Evolutionary conservation across 2,888 invertebrate species (phyloP), one percentile per base, ranked within the genome.

Genomic region (Onthophagus sagittarius): DNA sequence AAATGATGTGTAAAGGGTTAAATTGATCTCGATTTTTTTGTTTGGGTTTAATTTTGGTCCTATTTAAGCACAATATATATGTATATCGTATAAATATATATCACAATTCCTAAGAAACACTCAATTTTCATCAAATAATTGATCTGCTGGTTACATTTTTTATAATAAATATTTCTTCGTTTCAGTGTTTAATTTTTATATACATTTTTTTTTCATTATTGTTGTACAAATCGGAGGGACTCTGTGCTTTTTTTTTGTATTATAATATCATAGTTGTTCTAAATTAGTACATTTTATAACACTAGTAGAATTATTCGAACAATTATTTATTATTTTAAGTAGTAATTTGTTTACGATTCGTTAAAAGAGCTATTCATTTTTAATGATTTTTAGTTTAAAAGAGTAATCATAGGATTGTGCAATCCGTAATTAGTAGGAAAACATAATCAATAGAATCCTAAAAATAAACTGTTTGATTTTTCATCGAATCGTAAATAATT

Each of bases 151-250:
- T 72, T 72, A 72, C 64, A 70, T 70, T 14, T 23, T 64, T 63
- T 73, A 71, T 81, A 90, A 90, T 83, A 92, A 91, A 23, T 23
- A 23, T 23, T 3, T 91, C 91, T 87, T 92, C 93, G 85, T 93
- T 72, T 23, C 23, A 23, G 23, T 23, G 23, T 23, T 23, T 23
- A 23, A 2, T 23, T 72, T 73, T 67, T 72, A 77, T 70, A 39
- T 71, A n/a, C n/a, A 73, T 75, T 72, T 71, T 76, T 77, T 74
- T 75, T 71, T 72, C 71, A 69, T 81, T 81, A 80, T 82, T 82
- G 80, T 83, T 82, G 81, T 82, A 82, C 80, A 78, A 80, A 79
- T 80, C 79, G 81, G 82, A 83, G 81, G 82, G 82, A 82, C 78
- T 80, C 76, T 78, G 80, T 79, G 78, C 76, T 74, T 72, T 15